phyloP scores from a whole-genome alignment of 2,797 vertebrate genomes.

The Sebastes hubbsi region DNA sequence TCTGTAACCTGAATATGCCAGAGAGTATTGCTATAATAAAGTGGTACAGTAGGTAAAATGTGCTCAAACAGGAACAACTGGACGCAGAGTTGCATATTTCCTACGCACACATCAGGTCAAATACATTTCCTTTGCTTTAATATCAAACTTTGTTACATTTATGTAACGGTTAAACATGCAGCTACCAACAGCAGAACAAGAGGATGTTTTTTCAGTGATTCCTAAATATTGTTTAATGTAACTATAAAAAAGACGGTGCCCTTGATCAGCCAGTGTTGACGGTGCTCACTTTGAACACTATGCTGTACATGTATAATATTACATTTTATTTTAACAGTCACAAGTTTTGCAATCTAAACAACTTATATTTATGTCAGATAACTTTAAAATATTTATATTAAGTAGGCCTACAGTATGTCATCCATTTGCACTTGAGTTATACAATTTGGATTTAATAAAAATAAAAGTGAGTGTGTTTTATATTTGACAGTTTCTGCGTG shows the following conservation, averaged over 20 bases:
- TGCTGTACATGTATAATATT: neutral
- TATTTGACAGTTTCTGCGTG: neutral
- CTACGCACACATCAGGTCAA: too few relatives aligned
- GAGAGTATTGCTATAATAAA: neutral
- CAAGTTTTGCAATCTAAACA: neutral
- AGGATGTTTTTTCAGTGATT: too few relatives aligned
- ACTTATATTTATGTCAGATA: neutral
- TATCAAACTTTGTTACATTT: too few relatives aligned
- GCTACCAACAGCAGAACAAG: neutral
- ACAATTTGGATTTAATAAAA: constrained; percentile 21
- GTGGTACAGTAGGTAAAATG: neutral
- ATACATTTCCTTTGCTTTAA: too few relatives aligned
- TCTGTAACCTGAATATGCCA: neutral
- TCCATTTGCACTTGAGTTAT: neutral
- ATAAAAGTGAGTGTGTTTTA: neutral
- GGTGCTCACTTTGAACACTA: neutral
- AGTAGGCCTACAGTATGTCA: neutral
- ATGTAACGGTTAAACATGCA: neutral
- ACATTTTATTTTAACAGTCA: neutral
- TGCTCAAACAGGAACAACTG: neutral
- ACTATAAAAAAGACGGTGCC: neutral
- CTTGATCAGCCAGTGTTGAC: neutral
- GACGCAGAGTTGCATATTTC: too few relatives aligned
- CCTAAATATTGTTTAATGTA: too few relatives aligned
- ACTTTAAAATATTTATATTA: constrained; percentile 1